Conservation (phyloP, 2,888 invertebrate genomes). For the Watsonalla cultraria region DNA sequence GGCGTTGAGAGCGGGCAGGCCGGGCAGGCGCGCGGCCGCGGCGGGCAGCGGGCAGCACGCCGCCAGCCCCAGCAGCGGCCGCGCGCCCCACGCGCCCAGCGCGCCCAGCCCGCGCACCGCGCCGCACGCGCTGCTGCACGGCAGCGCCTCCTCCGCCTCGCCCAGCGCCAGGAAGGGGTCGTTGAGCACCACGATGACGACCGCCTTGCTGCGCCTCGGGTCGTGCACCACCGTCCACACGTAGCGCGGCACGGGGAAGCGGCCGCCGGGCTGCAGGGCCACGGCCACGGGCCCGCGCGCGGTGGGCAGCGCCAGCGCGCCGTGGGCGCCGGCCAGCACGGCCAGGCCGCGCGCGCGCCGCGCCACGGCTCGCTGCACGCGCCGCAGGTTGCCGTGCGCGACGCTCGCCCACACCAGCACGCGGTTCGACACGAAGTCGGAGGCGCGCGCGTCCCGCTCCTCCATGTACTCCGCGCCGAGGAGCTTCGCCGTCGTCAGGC, state of each 20-base stretch:
- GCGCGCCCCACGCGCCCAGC: conserved; percentile 19
- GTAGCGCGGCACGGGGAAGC: conserved; percentile 63
- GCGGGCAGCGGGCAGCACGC: conserved; percentile 59
- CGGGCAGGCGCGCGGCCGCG: conserved; percentile 37
- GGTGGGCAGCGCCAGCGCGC: conserved; percentile 31
- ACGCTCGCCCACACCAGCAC: conserved; percentile 60
- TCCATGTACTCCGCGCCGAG: conserved; percentile 53
- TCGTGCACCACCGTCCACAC: conserved; percentile 59
- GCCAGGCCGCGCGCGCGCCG: conserved; percentile 24
- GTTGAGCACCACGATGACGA: conserved; percentile 57
- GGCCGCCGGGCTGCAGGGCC: conserved; percentile 27
- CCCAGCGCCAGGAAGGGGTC: conserved; percentile 68
- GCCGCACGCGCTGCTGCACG: conserved; percentile 48
- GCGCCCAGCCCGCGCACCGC: conserved; percentile 54
- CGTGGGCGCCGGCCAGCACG: conserved; percentile 54
- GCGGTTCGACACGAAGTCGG: conserved; percentile 57
- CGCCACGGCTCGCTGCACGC: conserved; percentile 55
- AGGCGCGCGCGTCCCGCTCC: conserved; percentile 51
- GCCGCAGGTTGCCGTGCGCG: conserved; percentile 51
- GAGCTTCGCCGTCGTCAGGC: conserved; percentile 44
- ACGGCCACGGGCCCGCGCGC: conserved; percentile 31
- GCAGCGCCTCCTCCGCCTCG: conserved; percentile 56
- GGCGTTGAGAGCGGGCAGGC: conserved; percentile 39
- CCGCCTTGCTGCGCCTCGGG: conserved; percentile 19
- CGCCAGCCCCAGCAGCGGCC: conserved; percentile 30